These are phyloP conservation scores for Eupleurogrammus muticus DNA, from an alignment of 2,797 vertebrate genomes.

Conservation along the genomic window DNA sequence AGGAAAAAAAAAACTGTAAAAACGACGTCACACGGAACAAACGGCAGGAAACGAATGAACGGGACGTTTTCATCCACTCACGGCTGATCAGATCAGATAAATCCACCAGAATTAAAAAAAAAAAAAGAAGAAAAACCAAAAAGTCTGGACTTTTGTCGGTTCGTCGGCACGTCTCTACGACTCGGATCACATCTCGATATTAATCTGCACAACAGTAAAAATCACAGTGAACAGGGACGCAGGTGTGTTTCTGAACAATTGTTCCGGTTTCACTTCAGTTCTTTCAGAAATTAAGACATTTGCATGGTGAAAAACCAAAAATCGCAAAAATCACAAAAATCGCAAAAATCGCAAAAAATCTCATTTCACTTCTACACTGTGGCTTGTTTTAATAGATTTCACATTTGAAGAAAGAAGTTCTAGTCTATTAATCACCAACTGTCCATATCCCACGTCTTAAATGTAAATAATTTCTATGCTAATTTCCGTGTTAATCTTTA, in stretches of 20 bases:
- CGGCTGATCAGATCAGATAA: slow-evolving; percentile 11
- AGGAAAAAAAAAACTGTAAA: slow-evolving; percentile 9
- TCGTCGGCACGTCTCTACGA: slow-evolving; percentile 28
- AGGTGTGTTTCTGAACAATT: not conserved
- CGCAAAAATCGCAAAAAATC: slow-evolving; percentile 5
- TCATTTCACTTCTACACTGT: too few relatives aligned
- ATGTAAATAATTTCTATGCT: too few relatives aligned
- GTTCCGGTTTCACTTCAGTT: not conserved
- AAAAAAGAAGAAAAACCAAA: slow-evolving; percentile 10
- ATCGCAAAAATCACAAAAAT: slow-evolving; percentile 6
- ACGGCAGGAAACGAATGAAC: not conserved
- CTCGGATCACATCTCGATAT: slow-evolving; percentile 54
- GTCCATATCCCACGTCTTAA: too few relatives aligned
- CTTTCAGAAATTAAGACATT: not conserved
- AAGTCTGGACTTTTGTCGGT: slow-evolving; percentile 5
- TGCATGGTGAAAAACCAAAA: too few relatives aligned
- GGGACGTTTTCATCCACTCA: not conserved
- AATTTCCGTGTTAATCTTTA: too few relatives aligned
- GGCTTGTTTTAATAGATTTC: too few relatives aligned
- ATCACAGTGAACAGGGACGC: slow-evolving; percentile 49
- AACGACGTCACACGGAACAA: slow-evolving; percentile 15
- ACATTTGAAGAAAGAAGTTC: too few relatives aligned
- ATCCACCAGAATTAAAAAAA: slow-evolving; percentile 13
- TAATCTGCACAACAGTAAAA: slow-evolving; percentile 53
- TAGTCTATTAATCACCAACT: too few relatives aligned